Base-by-base conservation (phyloP, 2,113 vertebrate species). In the Myotis brandtii region DNA sequence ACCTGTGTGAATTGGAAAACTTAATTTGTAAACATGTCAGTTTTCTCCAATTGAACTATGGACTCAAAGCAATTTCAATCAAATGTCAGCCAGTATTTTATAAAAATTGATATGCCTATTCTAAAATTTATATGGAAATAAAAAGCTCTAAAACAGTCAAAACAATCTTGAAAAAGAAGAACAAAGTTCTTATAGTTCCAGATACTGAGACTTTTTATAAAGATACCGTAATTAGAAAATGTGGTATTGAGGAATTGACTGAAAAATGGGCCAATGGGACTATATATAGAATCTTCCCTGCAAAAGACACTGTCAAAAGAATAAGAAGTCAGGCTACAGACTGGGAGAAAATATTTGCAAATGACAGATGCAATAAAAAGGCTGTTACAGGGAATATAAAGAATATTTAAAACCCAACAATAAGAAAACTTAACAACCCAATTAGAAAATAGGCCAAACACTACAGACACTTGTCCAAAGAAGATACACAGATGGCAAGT, bases 61-160 rank as follows among this genome's bases (percentile, higher is more conserved):
- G 11, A 86, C 59, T 93, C 50, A 79, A 70, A 70, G 32, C 3
- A 79, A 79, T 70, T 87, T 87, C 64, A 59, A 70, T 80, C 17
- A 80, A 50, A 80, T 93, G 70, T 87, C 16, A 21, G 50, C 4
- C 18, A 9, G 21, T 40, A 37, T 93, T 87, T 87, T 70, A 52
- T 25, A 27, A n/a, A 50, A 80, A 70, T 23, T 93, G 32, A 72
- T 62, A 80, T 48, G 59, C 54, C 67, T 88, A 64, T 52, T 88
- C n/a, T 82, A 93, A 93, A 73, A 82, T 52, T 40, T 88, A 27
- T 66, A 52, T 43, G 54, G 27, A 52, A 93, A 73, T 54, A 48
- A 83, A 91, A 82, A 82, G 4, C 48, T 50, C 32, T 91, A 30
- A 73, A 73, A 59, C 25, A 46, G 37, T 46, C 16, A 59, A 82